Conservation (phyloP, 2,888 invertebrate species). For the Papilio gigon region DNA sequence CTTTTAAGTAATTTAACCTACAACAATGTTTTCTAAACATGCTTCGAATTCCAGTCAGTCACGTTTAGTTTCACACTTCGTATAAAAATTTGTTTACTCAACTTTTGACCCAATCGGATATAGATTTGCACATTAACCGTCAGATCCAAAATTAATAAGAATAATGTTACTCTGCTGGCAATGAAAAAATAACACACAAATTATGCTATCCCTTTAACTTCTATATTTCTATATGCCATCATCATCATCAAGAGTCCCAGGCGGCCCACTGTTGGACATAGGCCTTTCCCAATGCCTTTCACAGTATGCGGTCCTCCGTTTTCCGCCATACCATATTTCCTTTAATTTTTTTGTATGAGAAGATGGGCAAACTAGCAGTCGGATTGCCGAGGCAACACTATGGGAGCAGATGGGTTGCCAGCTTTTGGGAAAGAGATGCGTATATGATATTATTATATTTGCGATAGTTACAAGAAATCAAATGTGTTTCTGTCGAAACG, state of each 20-base stretch:
- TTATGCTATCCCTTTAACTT: not conserved
- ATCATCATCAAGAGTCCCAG: no score
- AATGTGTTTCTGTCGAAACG: not conserved
- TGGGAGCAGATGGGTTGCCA: no score
- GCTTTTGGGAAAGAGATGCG: no score
- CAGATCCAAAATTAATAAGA: not conserved
- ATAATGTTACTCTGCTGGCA: no score
- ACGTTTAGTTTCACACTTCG: constrained; percentile 1
- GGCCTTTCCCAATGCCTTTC: no score
- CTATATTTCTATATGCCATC: not conserved
- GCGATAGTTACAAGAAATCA: not conserved
- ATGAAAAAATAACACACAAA: not conserved
- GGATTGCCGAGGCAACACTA: no score
- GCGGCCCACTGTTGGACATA: no score
- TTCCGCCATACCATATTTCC: no score
- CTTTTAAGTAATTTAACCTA: constrained; percentile 3
- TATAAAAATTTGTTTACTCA: constrained; percentile 13
- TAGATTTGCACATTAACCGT: not conserved
- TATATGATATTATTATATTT: no score
- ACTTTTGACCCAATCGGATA: not conserved
- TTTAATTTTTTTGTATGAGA: no score
- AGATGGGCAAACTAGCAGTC: no score
- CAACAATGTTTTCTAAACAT: constrained; percentile 10
- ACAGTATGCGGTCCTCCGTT: no score
- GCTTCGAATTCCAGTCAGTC: not conserved